phyloP scores from a whole-genome alignment of 1,140 invertebrate genomes.

The Eupeodes corollae region DNA sequence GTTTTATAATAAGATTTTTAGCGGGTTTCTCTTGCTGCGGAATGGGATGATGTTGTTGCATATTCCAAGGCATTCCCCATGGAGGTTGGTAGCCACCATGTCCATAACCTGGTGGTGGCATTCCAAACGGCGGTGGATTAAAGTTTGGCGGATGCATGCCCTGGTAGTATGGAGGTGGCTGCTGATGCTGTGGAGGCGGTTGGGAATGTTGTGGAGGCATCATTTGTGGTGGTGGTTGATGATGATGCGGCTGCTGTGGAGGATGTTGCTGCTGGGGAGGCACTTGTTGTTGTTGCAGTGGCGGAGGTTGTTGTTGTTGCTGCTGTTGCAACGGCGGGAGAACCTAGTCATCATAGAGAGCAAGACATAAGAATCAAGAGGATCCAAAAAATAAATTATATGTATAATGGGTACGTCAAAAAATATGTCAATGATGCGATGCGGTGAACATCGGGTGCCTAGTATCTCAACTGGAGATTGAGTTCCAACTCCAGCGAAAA shows the following conservation, averaged over 20 bases:
- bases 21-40: conserved; percentile 27
- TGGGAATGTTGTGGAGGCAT: conserved; percentile 21
- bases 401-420: no score
- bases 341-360: no score
- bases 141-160: conserved; percentile 43
- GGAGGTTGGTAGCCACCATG: conserved; percentile 36
- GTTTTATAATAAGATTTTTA: conserved; percentile 36
- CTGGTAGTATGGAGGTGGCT: conserved; percentile 27
- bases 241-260: conserved; percentile 23
- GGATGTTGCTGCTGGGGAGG: conserved; percentile 32
- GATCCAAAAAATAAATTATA: no score
- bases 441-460: no score
- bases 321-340: conserved; percentile 17
- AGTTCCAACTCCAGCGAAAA: no score
- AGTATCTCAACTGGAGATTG: no score
- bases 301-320: conserved; percentile 16
- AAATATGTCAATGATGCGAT: no score
- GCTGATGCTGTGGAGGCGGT: conserved; percentile 36
- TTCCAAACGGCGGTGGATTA: conserved; percentile 46
- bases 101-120: conserved; percentile 54
- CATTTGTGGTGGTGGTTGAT: conserved; percentile 46
- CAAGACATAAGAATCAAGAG: no score
- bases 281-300: conserved; percentile 24
- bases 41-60: conserved; percentile 38
- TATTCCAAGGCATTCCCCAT: conserved; percentile 41